Base-by-base conservation (phyloP, 2,888 invertebrate genomes). In the Polymixis flavicincta region DNA sequence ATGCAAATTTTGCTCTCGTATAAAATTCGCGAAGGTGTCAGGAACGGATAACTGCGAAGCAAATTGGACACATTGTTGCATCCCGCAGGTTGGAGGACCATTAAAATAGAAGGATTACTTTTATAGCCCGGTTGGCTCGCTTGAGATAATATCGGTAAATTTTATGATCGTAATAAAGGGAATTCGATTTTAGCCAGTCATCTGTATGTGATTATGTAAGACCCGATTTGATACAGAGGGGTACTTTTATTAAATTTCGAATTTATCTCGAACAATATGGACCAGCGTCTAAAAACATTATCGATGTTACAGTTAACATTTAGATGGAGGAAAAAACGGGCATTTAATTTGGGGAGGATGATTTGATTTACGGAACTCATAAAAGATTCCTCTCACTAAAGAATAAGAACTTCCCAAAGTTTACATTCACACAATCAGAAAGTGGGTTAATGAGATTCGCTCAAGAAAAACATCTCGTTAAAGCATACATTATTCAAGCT, bases 381-480 rank as follows among this genome's bases (percentile, higher is more conserved):
- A 92, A 94, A 94, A 94, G 92, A 94, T 93, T 93, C 91, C 89
- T 89, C 91, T 92, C 91, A 92, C 90, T 92, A 91, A 89, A 92
- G 93, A 93, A 93, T 93, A 94, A 92, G 93, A 94, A 94, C 92
- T 95, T 95, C 91, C 90, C 91, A 92, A 95, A 95, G 93, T 95
- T 95, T 94, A 94, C 94, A 95, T 95, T 95, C 94, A 93, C 93
- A 95, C 94, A 96, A 95, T 95, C 95, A 94, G 93, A 95, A 96
- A 95, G 94, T 96, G 94, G 96, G 96, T 94, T 96, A 96, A 96
- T 95, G 95, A 95, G 95, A 96, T 96, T 96, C 96, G 91, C 92
- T 94, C 93, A 96, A 96, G 96, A 96, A 96, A 96, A 96, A 96
- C 96, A 96, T 96, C 96, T 96, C 95, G 95, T 96, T 96, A 96